A percentile compares a stretch with the other conserved stretches of the same genome.
Conservation (phyloP, 2,797 vertebrate genomes). For the Micromesistius poutassou region DNA sequence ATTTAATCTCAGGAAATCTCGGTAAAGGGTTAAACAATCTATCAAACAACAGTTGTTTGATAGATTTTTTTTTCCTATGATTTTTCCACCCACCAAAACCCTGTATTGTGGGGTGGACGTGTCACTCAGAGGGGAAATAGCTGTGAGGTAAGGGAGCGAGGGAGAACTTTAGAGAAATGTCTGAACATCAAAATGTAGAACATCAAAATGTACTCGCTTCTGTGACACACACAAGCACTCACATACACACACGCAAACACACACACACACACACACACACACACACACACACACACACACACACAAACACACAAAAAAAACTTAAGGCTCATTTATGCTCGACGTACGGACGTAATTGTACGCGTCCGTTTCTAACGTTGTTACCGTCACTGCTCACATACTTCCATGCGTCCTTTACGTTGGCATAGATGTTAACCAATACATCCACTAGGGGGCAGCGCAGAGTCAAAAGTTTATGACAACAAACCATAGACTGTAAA, state of each 20-base stretch:
- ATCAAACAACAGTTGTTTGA: neutral
- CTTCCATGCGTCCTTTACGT: too few species aligned
- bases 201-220: too few species aligned
- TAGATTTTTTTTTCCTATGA: neutral
- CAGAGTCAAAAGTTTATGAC: too few species aligned
- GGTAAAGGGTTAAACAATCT: neutral
- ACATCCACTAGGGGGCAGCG: too few species aligned
- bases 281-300: neutral
- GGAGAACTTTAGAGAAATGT: neutral
- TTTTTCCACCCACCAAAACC: neutral
- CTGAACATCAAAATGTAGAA: neutral
- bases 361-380: too few species aligned
- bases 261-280: neutral
- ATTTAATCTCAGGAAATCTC: neutral
- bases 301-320: neutral
- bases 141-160: neutral
- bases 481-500: too few species aligned
- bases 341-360: too few species aligned
- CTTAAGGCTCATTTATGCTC: too few species aligned
- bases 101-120: neutral
- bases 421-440: too few species aligned
- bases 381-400: too few species aligned
- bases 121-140: neutral
- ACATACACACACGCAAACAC: neutral
- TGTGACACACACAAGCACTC: neutral